Percentiles rank a stretch among this genome's conserved stretches.
phyloP scores from a whole-genome alignment of 2,113 vertebrate genomes.

The Tragelaphus strepsiceros region DNA sequence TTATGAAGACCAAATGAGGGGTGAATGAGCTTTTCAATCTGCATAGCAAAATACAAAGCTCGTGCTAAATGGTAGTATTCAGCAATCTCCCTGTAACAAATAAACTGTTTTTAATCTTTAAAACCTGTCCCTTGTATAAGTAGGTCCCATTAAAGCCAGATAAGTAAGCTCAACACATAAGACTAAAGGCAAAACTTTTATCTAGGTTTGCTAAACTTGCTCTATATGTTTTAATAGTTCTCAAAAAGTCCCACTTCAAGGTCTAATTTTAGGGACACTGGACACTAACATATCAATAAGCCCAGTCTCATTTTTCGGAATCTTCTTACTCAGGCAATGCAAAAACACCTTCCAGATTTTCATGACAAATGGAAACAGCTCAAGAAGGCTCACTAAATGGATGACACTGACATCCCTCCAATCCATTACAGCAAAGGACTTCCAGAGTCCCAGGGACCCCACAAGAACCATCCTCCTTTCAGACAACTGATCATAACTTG shows the following conservation, averaged over 20 bases:
- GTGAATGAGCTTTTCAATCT: not conserved
- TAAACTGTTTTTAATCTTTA: not conserved
- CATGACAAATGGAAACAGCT: conserved; percentile 27
- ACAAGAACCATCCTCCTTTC: not conserved
- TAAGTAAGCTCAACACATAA: not conserved
- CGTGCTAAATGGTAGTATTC: not conserved
- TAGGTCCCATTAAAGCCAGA: not conserved
- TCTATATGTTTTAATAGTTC: not conserved
- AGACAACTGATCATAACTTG: not conserved
- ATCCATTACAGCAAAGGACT: conserved; percentile 6
- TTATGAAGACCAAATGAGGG: not conserved
- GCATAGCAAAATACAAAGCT: not conserved
- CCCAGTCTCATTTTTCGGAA: conserved; percentile 19
- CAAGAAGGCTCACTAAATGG: conserved; percentile 30
- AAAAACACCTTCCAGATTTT: conserved; percentile 14
- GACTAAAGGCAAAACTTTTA: not conserved
- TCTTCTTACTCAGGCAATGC: not conserved
- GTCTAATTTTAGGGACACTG: not conserved
- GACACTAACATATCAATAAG: conserved; percentile 18
- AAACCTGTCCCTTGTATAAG: not conserved
- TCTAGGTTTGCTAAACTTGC: not conserved
- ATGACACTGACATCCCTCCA: not conserved
- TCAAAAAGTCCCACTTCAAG: not conserved
- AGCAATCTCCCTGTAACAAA: not conserved
- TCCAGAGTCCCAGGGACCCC: not conserved